Base-by-base conservation (phyloP, 1,140 invertebrate species). In the Drosophila sucinea region DNA sequence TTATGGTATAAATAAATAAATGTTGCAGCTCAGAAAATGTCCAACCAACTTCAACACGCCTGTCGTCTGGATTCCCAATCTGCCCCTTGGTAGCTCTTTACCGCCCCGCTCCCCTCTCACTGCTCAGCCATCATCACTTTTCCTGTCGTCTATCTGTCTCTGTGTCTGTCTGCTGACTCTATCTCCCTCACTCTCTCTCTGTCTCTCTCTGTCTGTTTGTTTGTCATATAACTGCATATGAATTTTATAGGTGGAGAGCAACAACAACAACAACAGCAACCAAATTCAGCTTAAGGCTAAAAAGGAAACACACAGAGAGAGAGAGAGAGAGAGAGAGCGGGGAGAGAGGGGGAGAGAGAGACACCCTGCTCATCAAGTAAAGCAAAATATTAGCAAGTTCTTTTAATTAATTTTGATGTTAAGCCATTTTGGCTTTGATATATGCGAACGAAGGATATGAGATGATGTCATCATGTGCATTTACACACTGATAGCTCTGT, bases 1-100 rank as follows among this genome's bases (percentile, higher is more conserved):
- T 55, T 51, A 71, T 70, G 60, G 69, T 63, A 84, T 85, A 84
- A 85, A 84, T 81, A 84, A 84, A 85, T 77, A 85, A 84, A 81
- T 67, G 81, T 64, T 77, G 73, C 73, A 77, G 77, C 73, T 84
- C 77, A 85, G 66, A 77, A 62, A 66, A 70, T 84, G 81, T 84
- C 81, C 72, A 72, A 84, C 67, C 57, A 78, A 83, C 80, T 82
- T 78, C 77, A 73, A 73, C 70, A 79, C 77, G 81, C 70, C 80
- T 82, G 76, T 79, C 81, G 71, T 51, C 44, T 51, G 44, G 23
- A 51, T 51, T 2, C 23, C 44, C 44, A 51, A 51, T 51, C 44
- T 10, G 7, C 6, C 23, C 44, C 23, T 10, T 27, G 23, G 17
- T 47, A 7, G n/a, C 5, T 25, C 35, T 11, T 11, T 10, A 11